Base-by-base conservation (phyloP, 2,113 vertebrate genomes). In the Nicator chloris region DNA sequence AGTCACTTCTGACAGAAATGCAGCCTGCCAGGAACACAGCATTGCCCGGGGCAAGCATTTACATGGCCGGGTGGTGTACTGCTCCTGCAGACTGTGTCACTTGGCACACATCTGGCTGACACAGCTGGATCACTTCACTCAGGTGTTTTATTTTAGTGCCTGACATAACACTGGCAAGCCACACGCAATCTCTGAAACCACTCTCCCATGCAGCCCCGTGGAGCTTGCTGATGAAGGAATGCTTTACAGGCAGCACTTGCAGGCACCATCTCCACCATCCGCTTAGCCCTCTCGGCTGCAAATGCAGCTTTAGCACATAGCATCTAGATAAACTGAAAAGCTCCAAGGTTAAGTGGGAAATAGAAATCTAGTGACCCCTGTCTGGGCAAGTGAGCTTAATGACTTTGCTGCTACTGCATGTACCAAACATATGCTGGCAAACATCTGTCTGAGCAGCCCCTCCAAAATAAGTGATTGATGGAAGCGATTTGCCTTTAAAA, bases 301-400 rank as follows among this genome's bases (percentile, higher is more conserved):
- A 95, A 92, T 28, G 70, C 86, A 96, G 94, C 90, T 91, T 84
- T 45, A 95, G 82, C 90, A 95, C 69, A 75, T 88, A 47, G 86
- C 17, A 9, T 56, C 84, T 63, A 93, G 90, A 95, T 93, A 96
- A 97, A 97, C 96, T 97, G 82, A 44, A 86, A 92, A 95, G 95
- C 94, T 94, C 72, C 94, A 95, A 80, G 97, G 96, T 96, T 97
- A 97, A 97, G 95, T 94, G 90, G 86, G 88, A 97, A 96, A 96
- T 84, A 93, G 94, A 96, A 97, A 96, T 90, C 90, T 96, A 94
- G 85, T 97, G 96, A 97, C 95, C 93, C 90, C 86, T 90, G 57
- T 57, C 96, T 95, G 84, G 82, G 88, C 78, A 95, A 96, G 92
- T 28, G 39, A 96, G 94, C 90, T 96, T 96, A 95, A 97, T 93